These are phyloP conservation scores for Plebejus anna DNA, from an alignment of 2,888 invertebrate genomes.

Conservation along the genomic window DNA sequence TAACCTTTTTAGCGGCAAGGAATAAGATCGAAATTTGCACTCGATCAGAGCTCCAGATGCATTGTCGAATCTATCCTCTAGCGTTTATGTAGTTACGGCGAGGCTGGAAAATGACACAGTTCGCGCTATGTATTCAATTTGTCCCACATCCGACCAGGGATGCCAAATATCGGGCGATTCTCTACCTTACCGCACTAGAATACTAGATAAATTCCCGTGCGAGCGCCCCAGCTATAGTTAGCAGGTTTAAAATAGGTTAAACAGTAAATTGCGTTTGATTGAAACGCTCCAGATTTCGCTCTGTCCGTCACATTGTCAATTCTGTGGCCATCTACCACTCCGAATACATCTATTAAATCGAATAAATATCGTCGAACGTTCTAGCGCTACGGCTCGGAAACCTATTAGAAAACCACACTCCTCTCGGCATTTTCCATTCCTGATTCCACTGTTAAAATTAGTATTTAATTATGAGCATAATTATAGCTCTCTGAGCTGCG, in stretches of 20 bases:
- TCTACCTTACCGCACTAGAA: constrained; percentile 13
- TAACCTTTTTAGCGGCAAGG: background rate
- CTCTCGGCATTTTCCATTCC: background rate
- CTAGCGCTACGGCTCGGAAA: background rate
- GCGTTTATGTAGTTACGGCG: constrained; percentile 29
- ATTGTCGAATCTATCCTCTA: constrained; percentile 12
- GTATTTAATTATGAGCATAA: constrained; percentile 5
- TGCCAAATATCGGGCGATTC: background rate
- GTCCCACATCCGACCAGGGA: constrained; percentile 4
- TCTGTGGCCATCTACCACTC: constrained; percentile 29
- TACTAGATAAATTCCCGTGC: constrained; percentile 34
- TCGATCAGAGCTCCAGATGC: background rate
- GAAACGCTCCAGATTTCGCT: constrained; percentile 61
- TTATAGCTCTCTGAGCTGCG: background rate
- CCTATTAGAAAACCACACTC: background rate
- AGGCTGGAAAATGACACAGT: constrained; percentile 22
- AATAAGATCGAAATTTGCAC: background rate
- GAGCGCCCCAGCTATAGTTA: constrained; percentile 29
- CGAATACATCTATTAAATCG: background rate
- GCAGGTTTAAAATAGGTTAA: constrained; percentile 37
- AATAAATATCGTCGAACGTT: background rate
- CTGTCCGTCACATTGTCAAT: constrained; percentile 37
- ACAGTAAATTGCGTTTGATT: constrained; percentile 58
- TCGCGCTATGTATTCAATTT: constrained; percentile 31
- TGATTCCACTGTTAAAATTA: background rate